Evolutionary conservation across 1,140 invertebrate species (phyloP).

Genomic region (Papilio dardanus): DNA sequence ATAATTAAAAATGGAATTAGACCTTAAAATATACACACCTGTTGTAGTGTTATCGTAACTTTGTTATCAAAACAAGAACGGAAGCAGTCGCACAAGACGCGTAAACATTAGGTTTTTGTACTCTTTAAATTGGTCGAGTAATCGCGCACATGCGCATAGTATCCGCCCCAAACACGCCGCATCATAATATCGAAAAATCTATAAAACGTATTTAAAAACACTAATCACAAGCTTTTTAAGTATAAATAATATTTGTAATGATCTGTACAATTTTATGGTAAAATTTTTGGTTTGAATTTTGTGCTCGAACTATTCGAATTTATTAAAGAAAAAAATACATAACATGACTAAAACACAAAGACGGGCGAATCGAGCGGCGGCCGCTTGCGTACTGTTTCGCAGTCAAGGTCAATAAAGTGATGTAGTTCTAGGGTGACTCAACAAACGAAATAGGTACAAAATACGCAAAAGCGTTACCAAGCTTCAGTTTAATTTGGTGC

Average conservation of each 20-base stretch:
- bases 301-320: no score
- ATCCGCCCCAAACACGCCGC: neutral
- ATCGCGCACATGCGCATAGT: slow-evolving; percentile 1
- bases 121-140: slow-evolving; percentile 1
- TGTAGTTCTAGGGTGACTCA: slow-evolving; percentile 8
- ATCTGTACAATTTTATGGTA: neutral
- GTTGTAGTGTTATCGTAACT: slow-evolving; percentile 16
- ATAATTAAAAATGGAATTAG: neutral
- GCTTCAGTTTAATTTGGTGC: neutral
- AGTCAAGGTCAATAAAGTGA: neutral
- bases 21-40: slow-evolving; percentile 1
- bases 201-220: neutral
- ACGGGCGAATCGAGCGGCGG: neutral
- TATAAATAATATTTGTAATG: neutral
- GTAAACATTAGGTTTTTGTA: neutral
- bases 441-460: neutral
- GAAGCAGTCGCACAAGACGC: neutral
- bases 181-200: neutral
- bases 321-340: neutral
- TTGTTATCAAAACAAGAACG: slow-evolving; percentile 10
- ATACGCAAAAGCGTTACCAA: neutral
- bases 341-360: neutral
- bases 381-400: neutral
- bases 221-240: neutral
- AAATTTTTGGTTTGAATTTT: neutral